Conservation (phyloP, 1,140 invertebrate species). For the Ruditapes philippinarum region DNA sequence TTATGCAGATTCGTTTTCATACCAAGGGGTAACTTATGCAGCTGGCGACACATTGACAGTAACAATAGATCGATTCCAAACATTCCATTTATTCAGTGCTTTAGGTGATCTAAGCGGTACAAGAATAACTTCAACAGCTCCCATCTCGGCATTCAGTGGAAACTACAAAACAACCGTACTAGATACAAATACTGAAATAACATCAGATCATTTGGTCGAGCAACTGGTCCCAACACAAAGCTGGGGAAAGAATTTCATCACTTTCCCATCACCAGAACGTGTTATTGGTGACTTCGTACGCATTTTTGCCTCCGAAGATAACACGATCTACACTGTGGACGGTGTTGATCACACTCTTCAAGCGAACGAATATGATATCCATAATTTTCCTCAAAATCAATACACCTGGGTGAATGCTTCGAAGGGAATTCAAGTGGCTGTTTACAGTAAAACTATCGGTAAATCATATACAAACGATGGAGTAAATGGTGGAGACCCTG, state of each 20-base stretch:
- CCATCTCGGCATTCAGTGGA: constrained; percentile 73
- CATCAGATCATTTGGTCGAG: constrained; percentile 75
- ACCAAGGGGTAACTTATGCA: constrained; percentile 44
- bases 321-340: constrained; percentile 6
- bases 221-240: constrained; percentile 70
- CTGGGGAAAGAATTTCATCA: constrained; percentile 74
- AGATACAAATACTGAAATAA: background rate
- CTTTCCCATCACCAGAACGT: constrained; percentile 64
- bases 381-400: constrained; percentile 19
- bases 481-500: constrained; percentile 60
- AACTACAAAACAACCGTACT: constrained; percentile 63
- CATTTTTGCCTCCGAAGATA: constrained; percentile 66
- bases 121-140: constrained; percentile 64
- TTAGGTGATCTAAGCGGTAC: constrained; percentile 75
- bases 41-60: constrained; percentile 51
- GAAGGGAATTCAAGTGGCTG: constrained; percentile 48
- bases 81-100: constrained; percentile 54
- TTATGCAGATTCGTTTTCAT: background rate
- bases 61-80: constrained; percentile 62
- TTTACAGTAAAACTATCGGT: constrained; percentile 58
- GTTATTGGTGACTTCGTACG: constrained; percentile 66
- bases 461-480: background rate
- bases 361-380: constrained; percentile 11
- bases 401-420: constrained; percentile 21
- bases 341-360: background rate